phyloP scores from a whole-genome alignment of 1,140 invertebrate genomes.

The Semibalanus balanoides region DNA sequence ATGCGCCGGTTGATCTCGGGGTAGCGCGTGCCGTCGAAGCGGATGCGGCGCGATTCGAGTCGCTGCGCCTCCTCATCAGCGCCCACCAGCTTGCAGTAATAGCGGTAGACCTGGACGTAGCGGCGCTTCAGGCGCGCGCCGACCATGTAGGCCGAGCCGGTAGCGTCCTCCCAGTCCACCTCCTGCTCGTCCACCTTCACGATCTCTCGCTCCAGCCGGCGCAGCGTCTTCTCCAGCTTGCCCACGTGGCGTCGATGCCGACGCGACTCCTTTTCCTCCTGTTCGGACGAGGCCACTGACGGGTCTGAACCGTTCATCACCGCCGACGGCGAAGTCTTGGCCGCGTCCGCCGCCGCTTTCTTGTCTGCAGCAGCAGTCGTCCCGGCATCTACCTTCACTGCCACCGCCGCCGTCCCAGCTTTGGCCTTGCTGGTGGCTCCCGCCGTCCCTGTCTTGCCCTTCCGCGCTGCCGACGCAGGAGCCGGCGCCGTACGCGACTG shows the following conservation, averaged over 20 bases:
- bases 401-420: neutral
- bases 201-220: constrained; percentile 2
- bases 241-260: neutral
- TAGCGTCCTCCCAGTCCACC: neutral
- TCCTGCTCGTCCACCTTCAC: neutral
- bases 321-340: neutral
- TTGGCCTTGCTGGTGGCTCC: neutral
- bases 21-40: constrained; percentile 17
- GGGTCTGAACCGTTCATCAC: neutral
- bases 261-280: neutral
- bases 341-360: neutral
- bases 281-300: neutral
- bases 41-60: neutral
- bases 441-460: too few relatives aligned
- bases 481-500: too few relatives aligned
- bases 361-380: neutral
- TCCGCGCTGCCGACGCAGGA: too few relatives aligned
- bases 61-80: neutral
- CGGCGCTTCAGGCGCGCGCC: neutral
- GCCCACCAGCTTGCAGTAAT: neutral
- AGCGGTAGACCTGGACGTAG: neutral
- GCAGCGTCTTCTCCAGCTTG: constrained; percentile 3
- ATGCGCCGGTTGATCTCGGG: constrained; percentile 21
- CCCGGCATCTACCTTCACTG: neutral
- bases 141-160: neutral